Percentiles rank a stretch among this genome's conserved stretches.
Evolutionary conservation across 2,797 vertebrate species (phyloP).

Genomic region (Trachops cirrhosus): DNA sequence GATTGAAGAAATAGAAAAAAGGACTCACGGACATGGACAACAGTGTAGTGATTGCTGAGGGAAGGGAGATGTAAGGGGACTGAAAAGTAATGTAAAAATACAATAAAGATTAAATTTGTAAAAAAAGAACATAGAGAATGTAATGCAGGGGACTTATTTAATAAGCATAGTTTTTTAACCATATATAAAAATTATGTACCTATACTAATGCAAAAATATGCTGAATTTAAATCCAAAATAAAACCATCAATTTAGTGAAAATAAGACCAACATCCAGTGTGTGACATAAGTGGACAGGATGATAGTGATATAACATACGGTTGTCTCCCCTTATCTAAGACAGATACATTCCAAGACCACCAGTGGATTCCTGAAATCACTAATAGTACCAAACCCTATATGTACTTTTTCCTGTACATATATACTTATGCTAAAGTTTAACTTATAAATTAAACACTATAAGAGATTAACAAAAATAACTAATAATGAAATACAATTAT

Average conservation of each 20-base stretch:
- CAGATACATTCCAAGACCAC: not conserved
- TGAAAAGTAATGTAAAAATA: too few species aligned
- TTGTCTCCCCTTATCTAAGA: not conserved
- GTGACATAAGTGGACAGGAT: not conserved
- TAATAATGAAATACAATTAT: not conserved
- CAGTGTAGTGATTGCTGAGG: too few species aligned
- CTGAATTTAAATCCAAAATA: slow-evolving; percentile 11
- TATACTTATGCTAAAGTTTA: not conserved
- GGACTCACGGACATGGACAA: too few species aligned
- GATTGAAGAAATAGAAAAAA: too few species aligned
- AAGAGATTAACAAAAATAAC: not conserved
- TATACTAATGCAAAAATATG: not conserved
- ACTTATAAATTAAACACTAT: not conserved
- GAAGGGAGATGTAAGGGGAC: too few species aligned
- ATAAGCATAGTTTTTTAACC: not conserved
- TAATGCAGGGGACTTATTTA: not conserved
- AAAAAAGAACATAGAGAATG: not conserved
- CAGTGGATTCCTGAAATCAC: not conserved
- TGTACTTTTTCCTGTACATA: not conserved
- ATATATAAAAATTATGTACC: not conserved
- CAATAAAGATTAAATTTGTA: too few species aligned
- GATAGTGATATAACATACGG: not conserved
- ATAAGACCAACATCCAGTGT: not conserved
- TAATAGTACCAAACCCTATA: not conserved
- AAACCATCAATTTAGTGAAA: not conserved